Conservation (phyloP, 2,113 vertebrate species). For the Spea multiplicata region DNA sequence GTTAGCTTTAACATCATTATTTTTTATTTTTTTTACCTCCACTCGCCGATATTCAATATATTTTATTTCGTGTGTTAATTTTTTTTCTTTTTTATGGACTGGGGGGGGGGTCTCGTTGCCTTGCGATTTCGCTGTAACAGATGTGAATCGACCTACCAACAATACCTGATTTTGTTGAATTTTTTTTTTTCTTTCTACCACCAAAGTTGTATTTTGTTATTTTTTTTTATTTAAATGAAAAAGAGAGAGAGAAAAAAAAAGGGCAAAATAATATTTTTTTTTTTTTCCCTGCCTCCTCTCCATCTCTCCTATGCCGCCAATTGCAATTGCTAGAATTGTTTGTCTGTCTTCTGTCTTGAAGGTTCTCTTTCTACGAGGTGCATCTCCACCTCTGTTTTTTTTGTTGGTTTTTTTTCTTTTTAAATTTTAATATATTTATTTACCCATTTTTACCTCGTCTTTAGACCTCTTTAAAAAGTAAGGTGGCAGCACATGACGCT, state of each 20-base stretch:
- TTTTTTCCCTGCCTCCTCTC: too few relatives aligned
- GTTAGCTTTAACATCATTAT: slow-evolving; percentile 24
- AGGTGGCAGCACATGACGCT: slow-evolving; percentile 66
- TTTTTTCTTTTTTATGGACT: slow-evolving; percentile 18
- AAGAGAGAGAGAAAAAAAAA: too few relatives aligned
- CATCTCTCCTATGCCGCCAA: neutral
- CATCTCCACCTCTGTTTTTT: slow-evolving; percentile 35
- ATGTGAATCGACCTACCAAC: slow-evolving; percentile 62
- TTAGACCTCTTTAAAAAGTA: slow-evolving; percentile 44
- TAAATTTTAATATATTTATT: too few relatives aligned
- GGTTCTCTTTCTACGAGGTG: slow-evolving; percentile 40
- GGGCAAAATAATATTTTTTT: slow-evolving; percentile 18
- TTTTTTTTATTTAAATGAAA: too few relatives aligned
- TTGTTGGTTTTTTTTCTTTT: slow-evolving; percentile 35
- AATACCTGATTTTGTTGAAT: slow-evolving; percentile 48
- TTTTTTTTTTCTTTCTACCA: too few relatives aligned
- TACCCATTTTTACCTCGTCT: neutral
- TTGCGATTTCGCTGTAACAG: slow-evolving; percentile 49
- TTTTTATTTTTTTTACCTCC: neutral
- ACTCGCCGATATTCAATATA: neutral
- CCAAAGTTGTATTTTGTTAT: too few relatives aligned
- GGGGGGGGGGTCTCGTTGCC: slow-evolving; percentile 1
- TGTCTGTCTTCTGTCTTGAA: slow-evolving; percentile 1
- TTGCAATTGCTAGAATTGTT: slow-evolving; percentile 21
- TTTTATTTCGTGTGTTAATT: slow-evolving; percentile 53